A percentile compares a stretch with the other conserved stretches of the same genome.
phyloP scores from a whole-genome alignment of 2,888 invertebrate genomes.

The Coelinius sp. region DNA sequence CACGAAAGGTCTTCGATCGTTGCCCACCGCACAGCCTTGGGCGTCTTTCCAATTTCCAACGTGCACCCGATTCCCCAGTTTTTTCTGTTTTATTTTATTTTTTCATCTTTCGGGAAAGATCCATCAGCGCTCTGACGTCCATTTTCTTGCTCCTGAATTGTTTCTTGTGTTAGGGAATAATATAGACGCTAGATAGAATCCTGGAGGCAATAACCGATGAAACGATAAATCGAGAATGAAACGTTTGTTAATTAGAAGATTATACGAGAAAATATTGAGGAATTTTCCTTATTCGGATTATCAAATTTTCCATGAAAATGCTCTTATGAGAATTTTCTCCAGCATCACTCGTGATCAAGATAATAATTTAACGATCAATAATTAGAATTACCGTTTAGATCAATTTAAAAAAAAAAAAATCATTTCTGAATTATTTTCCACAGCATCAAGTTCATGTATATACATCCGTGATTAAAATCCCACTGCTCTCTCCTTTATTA shows the following conservation, averaged over 20 bases:
- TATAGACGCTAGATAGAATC: slow-evolving; percentile 12
- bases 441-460: neutral
- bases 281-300: too few species aligned
- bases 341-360: too few species aligned
- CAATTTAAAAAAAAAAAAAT: too few species aligned
- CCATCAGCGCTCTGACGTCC: neutral
- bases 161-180: slow-evolving; percentile 26
- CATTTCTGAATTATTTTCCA: too few species aligned
- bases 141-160: neutral
- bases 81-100: slow-evolving; percentile 18
- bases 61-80: slow-evolving; percentile 32
- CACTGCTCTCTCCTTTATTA: neutral
- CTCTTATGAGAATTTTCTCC: too few species aligned
- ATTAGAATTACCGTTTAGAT: too few species aligned
- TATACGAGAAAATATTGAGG: neutral
- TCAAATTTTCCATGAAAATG: too few species aligned
- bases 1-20: slow-evolving; percentile 16
- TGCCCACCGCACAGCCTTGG: neutral
- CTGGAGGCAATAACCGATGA: neutral
- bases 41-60: slow-evolving; percentile 21
- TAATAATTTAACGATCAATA: too few species aligned
- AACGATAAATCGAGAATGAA: neutral
- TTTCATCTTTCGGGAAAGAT: slow-evolving; percentile 2
- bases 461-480: neutral
- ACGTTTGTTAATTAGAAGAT: neutral